Evolutionary conservation across 2,113 vertebrate genomes (phyloP), one percentile per base, ranked within the genome.

Genomic region (Galeopterus variegatus): DNA sequence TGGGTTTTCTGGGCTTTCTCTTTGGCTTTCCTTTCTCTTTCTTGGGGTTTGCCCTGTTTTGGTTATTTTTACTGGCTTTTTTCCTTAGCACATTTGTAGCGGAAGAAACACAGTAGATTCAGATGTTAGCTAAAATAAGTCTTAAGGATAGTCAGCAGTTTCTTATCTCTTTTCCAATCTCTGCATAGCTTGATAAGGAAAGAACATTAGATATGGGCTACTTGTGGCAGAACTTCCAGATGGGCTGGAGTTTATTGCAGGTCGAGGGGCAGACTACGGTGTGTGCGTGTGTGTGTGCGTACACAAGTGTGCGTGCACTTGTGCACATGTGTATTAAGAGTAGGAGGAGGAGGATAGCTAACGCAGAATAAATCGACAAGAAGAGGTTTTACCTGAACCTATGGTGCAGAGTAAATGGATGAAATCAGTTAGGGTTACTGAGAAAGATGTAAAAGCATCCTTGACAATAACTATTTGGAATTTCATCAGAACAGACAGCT

Each of bases 21-120:
- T 92, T 83, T 92, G 75, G 17, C 65, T 91, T 76, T 86, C 5
- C 54, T 67, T 85, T 88, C 17, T 64, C 33, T 76, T 82, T 64
- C 13, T 93, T 73, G 13, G 21, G 21, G 60, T 13, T 69, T 79
- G 19, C 17, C 75, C n/a, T 79, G 24, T 67, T 88, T 88, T 72
- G 45, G 26, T 41, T 73, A 13, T 50, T 90, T 88, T 86, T 45
- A 41, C 8, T 14, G 41, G 41, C 41, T 41, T 41, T 41, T 41
- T 41, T 41, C 41, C 41, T 41, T 50, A 77, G 26, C 26, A 60
- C 8, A 84, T 75, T n/a, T 79, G n/a, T 41, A 41, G 41, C 24
- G 75, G 88, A 91, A 91, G 82, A 52, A 91, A 76, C 33, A 70
- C 10, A 67, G 14, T 19, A 83, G 79, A 4, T 79, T 88, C 33